A percentile compares a stretch with the other conserved stretches of the same genome.
Conservation (phyloP, 2,888 invertebrate genomes). For the Drosophila glabriapex region DNA sequence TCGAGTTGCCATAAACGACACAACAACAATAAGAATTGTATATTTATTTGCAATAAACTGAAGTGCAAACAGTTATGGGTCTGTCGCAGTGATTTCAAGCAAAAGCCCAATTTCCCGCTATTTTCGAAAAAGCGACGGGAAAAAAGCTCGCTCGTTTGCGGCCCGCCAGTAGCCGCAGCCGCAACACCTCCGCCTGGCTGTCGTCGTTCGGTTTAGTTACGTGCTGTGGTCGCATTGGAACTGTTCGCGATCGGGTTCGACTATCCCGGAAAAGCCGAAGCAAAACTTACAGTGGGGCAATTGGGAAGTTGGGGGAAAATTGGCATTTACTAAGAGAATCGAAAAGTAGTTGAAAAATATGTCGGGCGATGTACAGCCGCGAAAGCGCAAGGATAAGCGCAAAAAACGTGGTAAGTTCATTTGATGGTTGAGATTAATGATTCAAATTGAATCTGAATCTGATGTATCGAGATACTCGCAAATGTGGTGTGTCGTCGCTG, state of each 20-base stretch:
- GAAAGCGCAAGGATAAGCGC: conserved; percentile 93
- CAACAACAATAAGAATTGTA: not conserved
- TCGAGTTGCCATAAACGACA: not conserved
- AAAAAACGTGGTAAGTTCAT: conserved; percentile 89
- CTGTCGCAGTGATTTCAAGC: not conserved
- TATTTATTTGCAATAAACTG: not conserved
- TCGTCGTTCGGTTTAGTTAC: conserved; percentile 63
- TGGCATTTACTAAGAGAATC: conserved; percentile 27
- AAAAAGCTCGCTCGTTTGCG: conserved; percentile 35
- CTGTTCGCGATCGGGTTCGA: conserved; percentile 51
- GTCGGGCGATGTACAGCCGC: conserved; percentile 95
- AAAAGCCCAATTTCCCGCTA: conserved; percentile 33
- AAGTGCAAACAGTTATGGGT: not conserved
- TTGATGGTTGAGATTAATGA: not conserved
- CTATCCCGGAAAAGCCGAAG: conserved; percentile 6
- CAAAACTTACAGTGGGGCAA: conserved; percentile 46
- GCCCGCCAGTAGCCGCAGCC: conserved; percentile 10
- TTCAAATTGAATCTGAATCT: not conserved
- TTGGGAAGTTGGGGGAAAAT: conserved; percentile 30
- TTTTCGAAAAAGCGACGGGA: conserved; percentile 25
- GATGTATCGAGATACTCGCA: conserved; percentile 22
- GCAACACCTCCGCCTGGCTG: conserved; percentile 12
- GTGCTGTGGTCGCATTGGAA: conserved; percentile 52
- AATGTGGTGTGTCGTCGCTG: conserved; percentile 37
- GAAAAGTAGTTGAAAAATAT: conserved; percentile 87